Conservation (phyloP, 1,140 invertebrate genomes). For the Homarus americanus region DNA sequence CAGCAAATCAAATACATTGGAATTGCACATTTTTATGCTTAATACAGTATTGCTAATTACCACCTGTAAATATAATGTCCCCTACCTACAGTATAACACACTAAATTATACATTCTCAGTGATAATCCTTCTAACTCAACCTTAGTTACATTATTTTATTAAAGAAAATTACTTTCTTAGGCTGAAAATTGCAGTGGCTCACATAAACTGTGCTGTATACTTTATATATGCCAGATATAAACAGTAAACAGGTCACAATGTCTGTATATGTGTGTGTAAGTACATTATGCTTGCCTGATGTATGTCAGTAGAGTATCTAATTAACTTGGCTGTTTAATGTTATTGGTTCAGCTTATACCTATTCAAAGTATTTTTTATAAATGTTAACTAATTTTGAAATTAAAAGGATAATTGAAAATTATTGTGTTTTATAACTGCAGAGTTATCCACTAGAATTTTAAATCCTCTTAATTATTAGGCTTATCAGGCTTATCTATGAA, state of each 20-base stretch:
- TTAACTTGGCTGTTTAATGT: neutral
- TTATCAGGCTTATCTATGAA: neutral
- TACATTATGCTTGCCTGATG: neutral
- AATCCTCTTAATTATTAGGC: neutral
- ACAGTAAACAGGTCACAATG: neutral
- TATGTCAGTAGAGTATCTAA: neutral
- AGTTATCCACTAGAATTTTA: too few species aligned
- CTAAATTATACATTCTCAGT: constrained; percentile 1
- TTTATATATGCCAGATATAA: neutral
- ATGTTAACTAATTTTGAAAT: neutral
- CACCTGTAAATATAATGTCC: neutral
- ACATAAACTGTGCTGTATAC: too few species aligned
- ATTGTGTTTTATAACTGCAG: neutral
- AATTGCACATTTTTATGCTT: constrained; percentile 17
- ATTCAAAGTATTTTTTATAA: neutral
- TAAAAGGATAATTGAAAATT: neutral
- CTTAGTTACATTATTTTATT: neutral
- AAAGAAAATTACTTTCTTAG: neutral
- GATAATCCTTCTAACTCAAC: neutral
- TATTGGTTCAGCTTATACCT: neutral
- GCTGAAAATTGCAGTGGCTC: constrained; percentile 1
- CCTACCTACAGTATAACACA: constrained; percentile 8
- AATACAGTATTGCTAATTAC: neutral
- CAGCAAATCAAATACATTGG: constrained; percentile 12
- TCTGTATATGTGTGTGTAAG: neutral